These are phyloP conservation scores for Timema podura DNA, from an alignment of 2,888 invertebrate species.

Conservation along the genomic window DNA sequence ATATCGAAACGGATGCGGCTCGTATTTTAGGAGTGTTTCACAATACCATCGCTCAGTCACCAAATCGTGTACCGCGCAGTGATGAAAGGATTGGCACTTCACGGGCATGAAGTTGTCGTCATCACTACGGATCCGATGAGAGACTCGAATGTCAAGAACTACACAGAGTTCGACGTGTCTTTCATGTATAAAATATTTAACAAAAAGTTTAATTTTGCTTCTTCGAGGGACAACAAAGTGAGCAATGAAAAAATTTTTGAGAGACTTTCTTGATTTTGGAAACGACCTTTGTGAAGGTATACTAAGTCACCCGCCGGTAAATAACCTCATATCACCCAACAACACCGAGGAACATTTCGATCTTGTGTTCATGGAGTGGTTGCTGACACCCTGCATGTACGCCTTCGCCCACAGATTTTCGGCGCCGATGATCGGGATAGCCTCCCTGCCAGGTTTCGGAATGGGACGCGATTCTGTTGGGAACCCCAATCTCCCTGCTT, in stretches of 20 bases:
- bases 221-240: constrained; percentile 9
- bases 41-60: constrained; percentile 34
- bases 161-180: constrained; percentile 22
- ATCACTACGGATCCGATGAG: constrained; percentile 37
- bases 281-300: constrained; percentile 20
- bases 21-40: constrained; percentile 33
- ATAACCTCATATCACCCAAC: background rate
- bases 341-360: constrained; percentile 45
- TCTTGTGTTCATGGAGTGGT: constrained; percentile 53
- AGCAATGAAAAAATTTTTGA: constrained; percentile 12
- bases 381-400: constrained; percentile 47
- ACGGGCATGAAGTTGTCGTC: constrained; percentile 35
- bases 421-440: constrained; percentile 49
- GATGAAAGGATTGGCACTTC: constrained; percentile 31
- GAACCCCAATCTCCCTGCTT: constrained; percentile 41
- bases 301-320: constrained; percentile 19
- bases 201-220: constrained; percentile 17
- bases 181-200: constrained; percentile 18
- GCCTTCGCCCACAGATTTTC: constrained; percentile 53
- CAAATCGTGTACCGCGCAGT: constrained; percentile 33
- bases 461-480: constrained; percentile 39
- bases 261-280: constrained; percentile 15
- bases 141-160: constrained; percentile 13
- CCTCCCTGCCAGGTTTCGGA: constrained; percentile 38
- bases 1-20: background rate